phyloP scores from a whole-genome alignment of 2,888 invertebrate genomes.

The Tinea semifulvella region DNA sequence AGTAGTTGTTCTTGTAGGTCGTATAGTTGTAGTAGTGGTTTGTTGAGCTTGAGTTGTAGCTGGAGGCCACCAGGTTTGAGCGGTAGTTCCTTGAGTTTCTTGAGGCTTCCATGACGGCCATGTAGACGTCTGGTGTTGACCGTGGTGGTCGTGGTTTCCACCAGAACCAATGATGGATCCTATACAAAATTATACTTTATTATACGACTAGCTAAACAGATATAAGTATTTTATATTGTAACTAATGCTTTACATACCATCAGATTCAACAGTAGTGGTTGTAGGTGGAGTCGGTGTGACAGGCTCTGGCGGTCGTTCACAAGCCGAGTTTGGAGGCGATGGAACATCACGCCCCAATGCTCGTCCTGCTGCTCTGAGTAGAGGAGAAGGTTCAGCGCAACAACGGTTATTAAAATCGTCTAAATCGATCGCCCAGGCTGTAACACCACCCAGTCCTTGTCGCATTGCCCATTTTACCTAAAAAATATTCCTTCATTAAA shows the following conservation, averaged over 20 bases:
- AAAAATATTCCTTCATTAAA: neutral
- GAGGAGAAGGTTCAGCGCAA: constrained; percentile 80
- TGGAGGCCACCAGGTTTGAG: constrained; percentile 44
- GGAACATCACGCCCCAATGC: constrained; percentile 72
- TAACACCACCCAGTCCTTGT: constrained; percentile 80
- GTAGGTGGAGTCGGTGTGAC: constrained; percentile 80
- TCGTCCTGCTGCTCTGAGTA: constrained; percentile 79
- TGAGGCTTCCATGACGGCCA: constrained; percentile 53
- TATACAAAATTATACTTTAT: neutral
- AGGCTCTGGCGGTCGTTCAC: constrained; percentile 75
- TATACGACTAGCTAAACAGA: neutral
- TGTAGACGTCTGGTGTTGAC: constrained; percentile 43
- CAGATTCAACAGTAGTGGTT: constrained; percentile 68
- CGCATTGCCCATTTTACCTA: constrained; percentile 77
- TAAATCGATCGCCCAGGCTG: constrained; percentile 88
- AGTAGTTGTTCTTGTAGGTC: constrained; percentile 24
- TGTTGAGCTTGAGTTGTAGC: constrained; percentile 28
- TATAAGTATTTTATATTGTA: neutral
- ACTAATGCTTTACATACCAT: constrained; percentile 31
- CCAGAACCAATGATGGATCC: constrained; percentile 18
- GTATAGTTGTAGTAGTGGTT: constrained; percentile 28
- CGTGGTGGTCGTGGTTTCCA: constrained; percentile 31
- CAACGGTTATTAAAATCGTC: constrained; percentile 89
- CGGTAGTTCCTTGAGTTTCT: constrained; percentile 28
- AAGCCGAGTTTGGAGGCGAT: constrained; percentile 61